Percentiles rank a stretch among this genome's conserved stretches.
phyloP scores from a whole-genome alignment of 2,113 vertebrate genomes.

The Oophaga pumilio region DNA sequence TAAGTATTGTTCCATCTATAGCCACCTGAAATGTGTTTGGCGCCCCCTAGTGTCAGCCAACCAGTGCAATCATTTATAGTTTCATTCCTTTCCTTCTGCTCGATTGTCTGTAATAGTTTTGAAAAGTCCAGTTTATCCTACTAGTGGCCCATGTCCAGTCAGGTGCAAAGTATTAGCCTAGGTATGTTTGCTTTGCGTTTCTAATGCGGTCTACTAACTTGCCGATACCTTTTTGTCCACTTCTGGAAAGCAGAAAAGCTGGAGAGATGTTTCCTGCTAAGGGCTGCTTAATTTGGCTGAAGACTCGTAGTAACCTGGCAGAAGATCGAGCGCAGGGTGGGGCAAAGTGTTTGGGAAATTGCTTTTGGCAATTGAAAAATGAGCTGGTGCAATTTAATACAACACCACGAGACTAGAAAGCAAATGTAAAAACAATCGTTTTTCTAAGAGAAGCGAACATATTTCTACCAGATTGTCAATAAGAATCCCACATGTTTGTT shows the following conservation, averaged over 20 bases:
- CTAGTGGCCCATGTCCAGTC: slow-evolving; percentile 26
- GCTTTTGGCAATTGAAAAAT: slow-evolving; percentile 59
- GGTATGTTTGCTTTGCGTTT: slow-evolving; percentile 15
- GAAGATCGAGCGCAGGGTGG: slow-evolving; percentile 31
- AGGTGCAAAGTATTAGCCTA: slow-evolving; percentile 33
- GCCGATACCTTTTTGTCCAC: slow-evolving; percentile 13
- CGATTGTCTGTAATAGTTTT: neutral
- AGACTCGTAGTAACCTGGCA: slow-evolving; percentile 43
- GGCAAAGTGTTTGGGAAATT: slow-evolving; percentile 56
- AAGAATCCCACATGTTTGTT: slow-evolving; percentile 57
- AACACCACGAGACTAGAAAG: slow-evolving; percentile 58
- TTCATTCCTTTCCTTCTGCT: neutral
- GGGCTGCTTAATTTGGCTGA: slow-evolving; percentile 53
- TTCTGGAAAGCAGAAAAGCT: slow-evolving; percentile 27
- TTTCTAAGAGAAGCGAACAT: slow-evolving; percentile 52
- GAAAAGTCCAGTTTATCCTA: slow-evolving; percentile 16
- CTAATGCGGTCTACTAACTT: neutral
- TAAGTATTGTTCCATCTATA: neutral
- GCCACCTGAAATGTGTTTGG: neutral
- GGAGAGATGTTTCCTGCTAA: slow-evolving; percentile 39
- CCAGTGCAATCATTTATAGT: neutral
- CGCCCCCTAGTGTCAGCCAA: neutral
- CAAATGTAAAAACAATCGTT: slow-evolving; percentile 57
- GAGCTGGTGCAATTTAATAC: slow-evolving; percentile 59
- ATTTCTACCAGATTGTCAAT: slow-evolving; percentile 58